These are phyloP conservation scores for Eilema griseolum DNA, from an alignment of 2,888 invertebrate genomes.

Conservation along the genomic window DNA sequence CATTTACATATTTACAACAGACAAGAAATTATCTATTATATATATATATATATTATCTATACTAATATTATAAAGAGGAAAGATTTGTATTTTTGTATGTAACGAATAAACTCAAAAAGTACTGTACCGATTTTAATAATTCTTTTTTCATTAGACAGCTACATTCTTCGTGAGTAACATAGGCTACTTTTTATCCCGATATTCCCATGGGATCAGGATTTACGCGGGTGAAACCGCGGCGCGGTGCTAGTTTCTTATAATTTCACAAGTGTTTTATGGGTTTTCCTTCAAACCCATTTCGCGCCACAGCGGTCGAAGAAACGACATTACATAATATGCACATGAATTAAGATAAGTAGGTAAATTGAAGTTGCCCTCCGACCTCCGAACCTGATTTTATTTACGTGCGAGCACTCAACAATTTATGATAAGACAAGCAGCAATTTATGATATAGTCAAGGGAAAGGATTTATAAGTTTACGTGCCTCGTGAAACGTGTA, in stretches of 20 bases:
- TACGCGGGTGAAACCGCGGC: too few species aligned
- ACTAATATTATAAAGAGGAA: too few species aligned
- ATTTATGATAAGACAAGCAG: not conserved
- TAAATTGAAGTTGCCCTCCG: not conserved
- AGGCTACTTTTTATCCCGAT: too few species aligned
- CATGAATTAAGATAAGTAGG: not conserved
- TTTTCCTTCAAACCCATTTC: not conserved
- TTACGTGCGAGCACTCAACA: not conserved
- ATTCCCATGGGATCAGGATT: too few species aligned
- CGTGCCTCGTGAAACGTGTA: not conserved
- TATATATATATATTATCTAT: too few species aligned
- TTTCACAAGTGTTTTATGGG: not conserved
- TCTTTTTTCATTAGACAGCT: too few species aligned
- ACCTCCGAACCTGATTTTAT: slow-evolving; percentile 1
- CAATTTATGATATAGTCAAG: not conserved
- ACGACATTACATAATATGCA: not conserved
- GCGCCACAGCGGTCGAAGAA: not conserved
- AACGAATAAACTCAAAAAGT: too few species aligned
- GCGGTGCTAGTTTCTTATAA: not conserved
- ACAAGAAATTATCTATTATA: too few species aligned
- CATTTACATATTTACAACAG: too few species aligned
- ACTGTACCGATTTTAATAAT: too few species aligned
- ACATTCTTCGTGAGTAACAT: too few species aligned
- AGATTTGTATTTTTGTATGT: too few species aligned
- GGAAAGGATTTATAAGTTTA: not conserved